phyloP scores from a whole-genome alignment of 2,113 vertebrate species.

The Gobio gobio region DNA sequence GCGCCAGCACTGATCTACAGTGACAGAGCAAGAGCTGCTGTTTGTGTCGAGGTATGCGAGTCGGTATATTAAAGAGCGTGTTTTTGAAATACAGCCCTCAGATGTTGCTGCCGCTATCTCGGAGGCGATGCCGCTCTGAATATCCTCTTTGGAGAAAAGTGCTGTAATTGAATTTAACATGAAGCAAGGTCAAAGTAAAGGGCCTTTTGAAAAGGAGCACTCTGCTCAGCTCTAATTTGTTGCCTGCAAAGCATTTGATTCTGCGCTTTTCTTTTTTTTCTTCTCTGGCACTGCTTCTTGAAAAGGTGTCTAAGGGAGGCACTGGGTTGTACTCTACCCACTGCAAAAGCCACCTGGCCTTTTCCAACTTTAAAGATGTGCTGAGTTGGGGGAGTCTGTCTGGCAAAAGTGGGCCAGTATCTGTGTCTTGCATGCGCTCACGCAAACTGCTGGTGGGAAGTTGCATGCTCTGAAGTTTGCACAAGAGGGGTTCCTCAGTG shows the following conservation, averaged over 20 bases:
- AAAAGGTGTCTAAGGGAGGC: conserved; percentile 36
- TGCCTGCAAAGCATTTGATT: conserved; percentile 46
- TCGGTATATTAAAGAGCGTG: conserved; percentile 49
- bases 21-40: conserved; percentile 44
- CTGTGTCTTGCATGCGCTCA: background rate
- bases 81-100: conserved; percentile 46
- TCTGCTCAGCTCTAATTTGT: conserved; percentile 47
- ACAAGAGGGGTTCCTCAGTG: background rate
- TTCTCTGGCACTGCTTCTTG: conserved; percentile 26
- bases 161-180: conserved; percentile 51
- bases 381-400: background rate
- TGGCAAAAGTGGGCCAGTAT: conserved; percentile 44
- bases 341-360: conserved; percentile 13
- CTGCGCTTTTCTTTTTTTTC: background rate
- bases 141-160: conserved; percentile 51
- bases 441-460: background rate
- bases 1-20: conserved; percentile 37
- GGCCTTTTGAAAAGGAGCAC: conserved; percentile 49
- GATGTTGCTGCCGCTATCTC: conserved; percentile 45
- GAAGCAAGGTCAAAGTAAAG: conserved; percentile 49
- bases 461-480: conserved; percentile 42
- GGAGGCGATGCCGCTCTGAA: conserved; percentile 42
- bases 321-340: background rate
- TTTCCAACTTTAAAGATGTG: background rate
- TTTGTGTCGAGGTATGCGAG: conserved; percentile 47